Conservation (phyloP, 2,113 vertebrate species). For the Sinosuthora webbiana region DNA sequence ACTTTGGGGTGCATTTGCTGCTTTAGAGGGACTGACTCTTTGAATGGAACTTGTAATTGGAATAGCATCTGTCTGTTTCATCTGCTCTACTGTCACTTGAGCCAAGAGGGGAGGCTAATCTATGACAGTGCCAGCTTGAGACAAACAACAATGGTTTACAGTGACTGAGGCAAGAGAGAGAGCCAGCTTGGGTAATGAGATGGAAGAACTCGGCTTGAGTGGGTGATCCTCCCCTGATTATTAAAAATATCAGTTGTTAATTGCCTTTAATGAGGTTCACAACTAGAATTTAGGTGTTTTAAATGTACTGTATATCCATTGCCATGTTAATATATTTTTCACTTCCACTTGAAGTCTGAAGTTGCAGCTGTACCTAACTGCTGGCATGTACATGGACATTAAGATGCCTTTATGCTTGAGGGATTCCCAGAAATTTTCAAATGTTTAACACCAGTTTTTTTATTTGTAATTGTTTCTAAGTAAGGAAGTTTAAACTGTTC, state of each 20-base stretch:
- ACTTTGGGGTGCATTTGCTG: fast-evolving
- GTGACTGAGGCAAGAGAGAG: background rate
- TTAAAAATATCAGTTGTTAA: constrained; percentile 17
- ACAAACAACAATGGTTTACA: background rate
- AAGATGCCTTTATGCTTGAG: background rate
- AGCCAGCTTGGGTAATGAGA: background rate
- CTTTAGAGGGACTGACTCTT: background rate
- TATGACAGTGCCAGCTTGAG: background rate
- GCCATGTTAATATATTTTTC: background rate
- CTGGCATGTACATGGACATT: background rate
- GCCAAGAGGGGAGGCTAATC: background rate
- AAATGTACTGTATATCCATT: background rate
- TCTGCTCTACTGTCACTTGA: background rate
- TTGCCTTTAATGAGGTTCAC: constrained; percentile 22
- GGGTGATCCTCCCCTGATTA: background rate
- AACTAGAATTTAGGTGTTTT: background rate
- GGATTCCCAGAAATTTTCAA: background rate
- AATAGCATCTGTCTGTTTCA: constrained; percentile 6
- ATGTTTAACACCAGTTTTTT: background rate
- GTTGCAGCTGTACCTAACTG: background rate
- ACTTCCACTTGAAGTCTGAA: background rate
- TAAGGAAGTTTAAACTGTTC: background rate
- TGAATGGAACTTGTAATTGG: background rate
- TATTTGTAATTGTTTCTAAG: background rate
- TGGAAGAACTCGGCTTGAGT: constrained; percentile 6